These are phyloP conservation scores for Eristalinus sepulchralis DNA, from an alignment of 2,888 invertebrate genomes.

Conservation along the genomic window DNA sequence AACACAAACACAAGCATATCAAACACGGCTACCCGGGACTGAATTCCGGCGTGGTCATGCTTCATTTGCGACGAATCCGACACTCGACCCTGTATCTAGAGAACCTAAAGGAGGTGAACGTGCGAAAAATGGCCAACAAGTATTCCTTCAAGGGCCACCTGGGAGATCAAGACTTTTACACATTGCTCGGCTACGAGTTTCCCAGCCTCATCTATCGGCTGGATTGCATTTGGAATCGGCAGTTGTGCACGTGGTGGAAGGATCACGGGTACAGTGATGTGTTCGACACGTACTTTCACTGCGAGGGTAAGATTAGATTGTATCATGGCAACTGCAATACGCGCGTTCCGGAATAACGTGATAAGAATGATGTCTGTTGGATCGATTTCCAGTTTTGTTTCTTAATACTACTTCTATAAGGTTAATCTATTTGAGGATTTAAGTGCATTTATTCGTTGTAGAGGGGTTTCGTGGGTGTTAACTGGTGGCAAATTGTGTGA, in stretches of 20 bases:
- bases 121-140: constrained; percentile 83
- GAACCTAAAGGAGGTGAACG: constrained; percentile 82
- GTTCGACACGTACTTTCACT: constrained; percentile 87
- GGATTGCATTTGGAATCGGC: constrained; percentile 90
- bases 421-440: constrained; percentile 4
- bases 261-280: constrained; percentile 87
- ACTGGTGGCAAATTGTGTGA: background rate
- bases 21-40: constrained; percentile 86
- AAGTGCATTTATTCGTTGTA: background rate
- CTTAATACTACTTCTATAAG: background rate
- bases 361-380: constrained; percentile 25
- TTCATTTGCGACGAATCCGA: constrained; percentile 86
- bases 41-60: constrained; percentile 90
- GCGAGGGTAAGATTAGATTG: constrained; percentile 84
- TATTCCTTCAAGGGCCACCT: constrained; percentile 88
- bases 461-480: background rate
- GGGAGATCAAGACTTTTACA: constrained; percentile 92
- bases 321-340: constrained; percentile 90
- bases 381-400: constrained; percentile 8
- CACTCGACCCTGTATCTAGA: constrained; percentile 84
- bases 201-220: constrained; percentile 87
- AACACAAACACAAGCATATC: constrained; percentile 73
- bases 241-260: constrained; percentile 91
- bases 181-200: constrained; percentile 86
- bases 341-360: constrained; percentile 83